Conservation (phyloP, 2,888 invertebrate genomes). For the Ypsolopha scabrella region DNA sequence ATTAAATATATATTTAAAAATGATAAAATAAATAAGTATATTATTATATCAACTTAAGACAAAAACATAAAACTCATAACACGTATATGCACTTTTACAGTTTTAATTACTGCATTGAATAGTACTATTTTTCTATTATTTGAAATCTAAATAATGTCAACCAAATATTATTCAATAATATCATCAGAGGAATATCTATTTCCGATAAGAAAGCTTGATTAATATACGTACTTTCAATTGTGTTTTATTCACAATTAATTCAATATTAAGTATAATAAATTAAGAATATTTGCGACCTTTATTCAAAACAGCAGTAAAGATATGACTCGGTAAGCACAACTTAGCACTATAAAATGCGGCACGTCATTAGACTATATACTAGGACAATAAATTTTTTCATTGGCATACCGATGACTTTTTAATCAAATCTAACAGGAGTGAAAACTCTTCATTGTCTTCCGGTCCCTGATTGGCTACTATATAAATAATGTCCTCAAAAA, state of each 20-base stretch:
- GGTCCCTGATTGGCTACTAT: conserved; percentile 34
- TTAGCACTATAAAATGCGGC: conserved; percentile 37
- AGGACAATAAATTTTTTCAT: conserved; percentile 58
- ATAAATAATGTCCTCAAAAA: not conserved
- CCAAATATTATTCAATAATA: not conserved
- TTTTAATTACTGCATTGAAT: not conserved
- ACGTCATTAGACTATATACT: conserved; percentile 57
- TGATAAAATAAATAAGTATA: no score
- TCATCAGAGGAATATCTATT: no score
- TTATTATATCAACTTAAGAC: no score
- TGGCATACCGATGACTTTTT: conserved; percentile 32
- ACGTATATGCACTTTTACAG: no score
- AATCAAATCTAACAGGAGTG: conserved; percentile 16
- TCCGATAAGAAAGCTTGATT: not conserved
- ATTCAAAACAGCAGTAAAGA: not conserved
- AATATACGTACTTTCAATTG: not conserved
- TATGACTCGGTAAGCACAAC: conserved; percentile 24
- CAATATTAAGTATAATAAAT: no score
- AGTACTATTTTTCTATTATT: not conserved
- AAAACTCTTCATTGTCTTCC: conserved; percentile 45
- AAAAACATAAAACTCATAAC: no score
- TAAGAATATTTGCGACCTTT: no score
- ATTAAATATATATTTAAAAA: not conserved
- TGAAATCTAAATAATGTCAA: not conserved
- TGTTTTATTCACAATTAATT: no score